phyloP scores from a whole-genome alignment of 2,797 vertebrate genomes.

The Chaunax sp. region DNA sequence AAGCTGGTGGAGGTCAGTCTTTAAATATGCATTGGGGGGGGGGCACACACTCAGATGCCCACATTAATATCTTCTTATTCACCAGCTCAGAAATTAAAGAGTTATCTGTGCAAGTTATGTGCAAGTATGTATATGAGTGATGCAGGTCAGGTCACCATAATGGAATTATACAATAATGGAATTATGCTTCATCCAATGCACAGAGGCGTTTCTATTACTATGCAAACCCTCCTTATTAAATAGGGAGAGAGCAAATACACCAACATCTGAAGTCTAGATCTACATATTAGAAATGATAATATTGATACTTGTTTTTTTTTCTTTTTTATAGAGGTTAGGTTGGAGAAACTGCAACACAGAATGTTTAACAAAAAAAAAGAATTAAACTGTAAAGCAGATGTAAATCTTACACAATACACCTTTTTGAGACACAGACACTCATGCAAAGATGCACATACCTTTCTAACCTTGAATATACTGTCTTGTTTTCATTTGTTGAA shows the following conservation, averaged over 20 bases:
- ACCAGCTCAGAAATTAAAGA: constrained; percentile 22
- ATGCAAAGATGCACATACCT: not conserved
- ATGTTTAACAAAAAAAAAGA: not conserved
- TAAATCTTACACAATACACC: not conserved
- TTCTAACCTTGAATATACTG: constrained; percentile 1
- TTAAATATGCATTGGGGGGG: constrained; percentile 52
- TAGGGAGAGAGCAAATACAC: not conserved
- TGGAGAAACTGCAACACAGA: not conserved
- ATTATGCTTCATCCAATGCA: not conserved
- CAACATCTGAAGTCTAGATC: not conserved
- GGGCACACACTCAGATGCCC: constrained; percentile 17
- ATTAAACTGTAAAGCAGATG: not conserved
- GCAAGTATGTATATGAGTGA: constrained; percentile 8
- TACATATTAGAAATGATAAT: not conserved
- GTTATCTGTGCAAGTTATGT: constrained; percentile 5
- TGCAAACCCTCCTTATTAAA: not conserved
- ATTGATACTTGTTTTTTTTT: not conserved
- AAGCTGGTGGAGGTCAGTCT: constrained; percentile 95
- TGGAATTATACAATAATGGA: not conserved
- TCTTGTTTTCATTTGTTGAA: constrained; percentile 5
- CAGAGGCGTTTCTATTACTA: constrained; percentile 1
- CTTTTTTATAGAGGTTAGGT: not conserved
- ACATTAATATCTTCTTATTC: constrained; percentile 15
- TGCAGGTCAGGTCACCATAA: constrained; percentile 11
- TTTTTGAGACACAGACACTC: not conserved